Evolutionary conservation across 2,113 vertebrate species (phyloP), one percentile per base, ranked within the genome.

Genomic region (Rhabdornis inornatus): DNA sequence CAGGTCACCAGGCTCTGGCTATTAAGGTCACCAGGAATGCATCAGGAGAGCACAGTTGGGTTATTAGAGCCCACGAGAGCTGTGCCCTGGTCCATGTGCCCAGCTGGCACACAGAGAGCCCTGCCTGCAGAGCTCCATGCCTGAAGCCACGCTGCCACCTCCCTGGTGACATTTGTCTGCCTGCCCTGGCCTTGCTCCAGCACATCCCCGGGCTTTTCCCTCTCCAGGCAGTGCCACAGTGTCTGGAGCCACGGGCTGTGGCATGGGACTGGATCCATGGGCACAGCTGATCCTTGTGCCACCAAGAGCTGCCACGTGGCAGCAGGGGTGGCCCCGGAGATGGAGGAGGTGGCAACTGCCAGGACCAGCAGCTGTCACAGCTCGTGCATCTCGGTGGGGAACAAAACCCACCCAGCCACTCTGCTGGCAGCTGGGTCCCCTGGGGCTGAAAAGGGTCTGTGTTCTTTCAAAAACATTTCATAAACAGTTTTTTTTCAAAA

Each of bases 381-480:
- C 37, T 53, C 6, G 0, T 53, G 63, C 17, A 0, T 24, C 28
- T 39, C 11, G 12, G 49, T 6, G 83, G n/a, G 93, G 86, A 50
- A 19, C 75, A 44, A n/a, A 79, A 74, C 21, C 80, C 90, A 75
- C 82, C 70, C 79, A 19, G 59, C 5, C 87, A 11, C 79, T 30
- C 50, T 3, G 6, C 76, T 47, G 88, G 85, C 86, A 90, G 86
- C 86, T 57, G 83, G 91, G 64, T 55, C 61, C 64, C 60, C 85
- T 5, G 1, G 28, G 28, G 77, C 87, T 72, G n/a, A 8, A 42
- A 76, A 72, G 83, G 75, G 33, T 57, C 93, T 95, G 92, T 23
- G 15, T 78, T 76, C 92, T 63, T 66, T 92, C 91, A 89, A 8
- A 91, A 78, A 18, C 87, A 39, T 96, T 81, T 92, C 95, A 83